Base-by-base conservation (phyloP, 1,140 invertebrate genomes). In the Orius laevigatus region DNA sequence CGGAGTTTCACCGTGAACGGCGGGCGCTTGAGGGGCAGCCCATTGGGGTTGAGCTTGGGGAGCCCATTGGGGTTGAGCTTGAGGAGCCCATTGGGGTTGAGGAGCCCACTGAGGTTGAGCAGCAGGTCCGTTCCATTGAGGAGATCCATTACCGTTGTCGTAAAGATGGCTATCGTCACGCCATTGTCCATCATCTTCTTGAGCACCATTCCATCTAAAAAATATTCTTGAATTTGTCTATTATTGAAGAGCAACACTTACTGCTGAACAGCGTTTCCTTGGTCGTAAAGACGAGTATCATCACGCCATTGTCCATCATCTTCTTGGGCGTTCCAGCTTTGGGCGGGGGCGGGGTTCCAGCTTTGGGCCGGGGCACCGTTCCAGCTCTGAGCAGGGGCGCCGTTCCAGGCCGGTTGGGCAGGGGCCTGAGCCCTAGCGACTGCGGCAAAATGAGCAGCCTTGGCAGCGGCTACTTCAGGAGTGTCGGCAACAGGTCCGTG, bases 401-500 rank as follows among this genome's bases (percentile, higher is more conserved):
- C 25, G 25, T 25, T 25, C 25, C 25, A 25, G 8, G 25, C 25
- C 3, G 25, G 25, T 25, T 25, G 25, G 8, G 3, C 8, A 25
- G 25, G 32, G 31, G 16, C 19, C n/a, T 47, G 25, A 14, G 45
- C 47, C 48, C 50, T 46, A 20, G 52, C 53, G 46, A 53, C 49
- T 15, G 52, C 55, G 19, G 55, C 54, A 38, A 59, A 49, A 44
- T 58, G 56, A 19, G 53, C 55, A 47, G 58, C 56, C 49, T 59
- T 55, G 38, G 55, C 54, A 46, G 54, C 54, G 46, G 57, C 50
- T 20, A 58, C 53, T 53, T 60, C 55, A 51, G 60, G 53, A 46
- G 60, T 55, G 49, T 58, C 54, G 47, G 67, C 64, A 1, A 70
- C 65, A 42, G 62, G 62, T 4, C 68, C 69, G 40, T 66, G n/a